Evolutionary conservation across 2,888 invertebrate species (phyloP), one percentile per base, ranked within the genome.

Genomic region (Lacanobia oleracea): DNA sequence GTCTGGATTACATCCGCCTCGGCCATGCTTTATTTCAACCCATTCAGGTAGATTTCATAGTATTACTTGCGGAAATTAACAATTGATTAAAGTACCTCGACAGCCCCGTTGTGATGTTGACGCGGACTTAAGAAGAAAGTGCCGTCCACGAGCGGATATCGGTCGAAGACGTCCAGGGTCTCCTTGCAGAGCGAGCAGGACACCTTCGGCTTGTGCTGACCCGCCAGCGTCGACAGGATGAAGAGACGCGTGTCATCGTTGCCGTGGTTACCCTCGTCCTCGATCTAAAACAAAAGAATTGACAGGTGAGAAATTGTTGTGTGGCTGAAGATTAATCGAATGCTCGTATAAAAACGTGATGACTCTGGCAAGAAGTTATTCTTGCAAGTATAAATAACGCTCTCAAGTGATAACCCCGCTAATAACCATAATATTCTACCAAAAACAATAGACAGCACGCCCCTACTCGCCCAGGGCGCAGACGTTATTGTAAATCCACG

Each of bases 201-300:
- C 57, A 98, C 98, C 88, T 97, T 97, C 81, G 98, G 97, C 94
- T 98, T 98, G 89, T 99, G 98, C 91, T 98, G 98, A 45, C 98
- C 98, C 79, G 99, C 99, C 91, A 99, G 96, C 57, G 99, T 99
- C 77, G 99, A 99, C 91, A 99, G 96, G 88, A 99, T 98, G 96
- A 99, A 99, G 91, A 98, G 98, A 86, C 99, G 97, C 63, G 99
- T 99, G 93, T 99, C 99, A 93, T 99, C 99, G 95, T 99, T 99
- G 88, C 99, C 99, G 93, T 99, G 99, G 95, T 99, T 99, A 81
- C 99, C 99, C 93, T 99, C 99, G 92, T 99, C 99, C 96, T 99
- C 99, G 97, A 99, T 99, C 98, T 99, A 97, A 63, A 97, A 96
- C 97, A 94, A 94, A 64, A 77, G 33, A 83, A 78, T 83, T 57